A percentile compares a stretch with the other conserved stretches of the same genome.
Evolutionary conservation across 2,113 vertebrate genomes (phyloP).

Genomic region (Acinonyx jubatus): DNA sequence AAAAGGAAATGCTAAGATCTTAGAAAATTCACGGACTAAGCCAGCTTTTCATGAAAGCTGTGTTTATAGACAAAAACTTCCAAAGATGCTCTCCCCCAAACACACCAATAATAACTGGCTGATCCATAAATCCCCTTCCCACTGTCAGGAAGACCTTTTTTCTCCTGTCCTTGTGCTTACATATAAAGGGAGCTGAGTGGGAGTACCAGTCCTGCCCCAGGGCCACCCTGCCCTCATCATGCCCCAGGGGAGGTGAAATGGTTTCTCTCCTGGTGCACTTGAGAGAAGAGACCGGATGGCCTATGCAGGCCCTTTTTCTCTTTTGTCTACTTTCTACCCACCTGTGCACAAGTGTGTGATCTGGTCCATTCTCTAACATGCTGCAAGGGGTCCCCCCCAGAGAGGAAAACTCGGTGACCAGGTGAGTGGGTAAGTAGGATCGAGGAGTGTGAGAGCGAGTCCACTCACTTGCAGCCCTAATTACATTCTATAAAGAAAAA

Average conservation of each 20-base stretch:
- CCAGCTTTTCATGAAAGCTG: neutral
- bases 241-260: rapidly evolving
- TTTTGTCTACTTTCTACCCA: neutral
- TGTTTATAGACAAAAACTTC: neutral
- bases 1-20: neutral
- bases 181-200: rapidly evolving
- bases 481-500: neutral
- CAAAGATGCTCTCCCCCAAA: neutral
- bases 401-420: neutral
- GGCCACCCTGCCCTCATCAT: neutral
- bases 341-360: rapidly evolving
- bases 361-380: neutral
- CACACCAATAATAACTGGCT: neutral
- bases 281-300: neutral
- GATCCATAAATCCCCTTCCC: neutral
- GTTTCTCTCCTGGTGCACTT: neutral
- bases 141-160: neutral
- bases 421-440: neutral
- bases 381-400: neutral
- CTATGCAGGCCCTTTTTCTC: neutral
- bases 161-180: neutral
- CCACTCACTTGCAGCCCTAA: neutral
- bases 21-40: neutral
- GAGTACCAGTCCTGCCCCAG: too few species aligned
- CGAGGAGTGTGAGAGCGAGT: neutral